Percentiles rank a stretch among this genome's conserved stretches.
Evolutionary conservation across 1,140 invertebrate species (phyloP).

Genomic region (Lepidurus apus): DNA sequence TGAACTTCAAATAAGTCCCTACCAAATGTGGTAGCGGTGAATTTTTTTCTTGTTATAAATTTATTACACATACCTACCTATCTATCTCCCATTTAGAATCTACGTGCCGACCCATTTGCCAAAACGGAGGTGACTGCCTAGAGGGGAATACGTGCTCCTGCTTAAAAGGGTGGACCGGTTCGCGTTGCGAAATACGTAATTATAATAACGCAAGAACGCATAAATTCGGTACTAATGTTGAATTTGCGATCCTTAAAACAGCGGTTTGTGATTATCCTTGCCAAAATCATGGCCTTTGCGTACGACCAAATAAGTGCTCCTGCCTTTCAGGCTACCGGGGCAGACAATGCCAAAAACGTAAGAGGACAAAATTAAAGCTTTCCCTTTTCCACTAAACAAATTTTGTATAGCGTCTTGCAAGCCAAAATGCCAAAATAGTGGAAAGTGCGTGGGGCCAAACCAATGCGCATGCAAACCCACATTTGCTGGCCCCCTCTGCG

Average conservation of each 20-base stretch:
- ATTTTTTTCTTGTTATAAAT: too few species aligned
- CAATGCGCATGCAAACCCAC: slow-evolving; percentile 31
- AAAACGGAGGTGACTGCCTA: slow-evolving; percentile 34
- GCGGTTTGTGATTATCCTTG: slow-evolving; percentile 31
- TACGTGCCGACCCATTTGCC: slow-evolving; percentile 33
- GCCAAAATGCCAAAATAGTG: slow-evolving; percentile 34
- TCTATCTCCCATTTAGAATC: background rate
- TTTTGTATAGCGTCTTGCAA: slow-evolving; percentile 31
- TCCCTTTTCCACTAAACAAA: background rate
- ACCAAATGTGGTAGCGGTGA: too few species aligned
- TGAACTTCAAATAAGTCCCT: background rate
- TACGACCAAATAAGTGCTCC: slow-evolving; percentile 26
- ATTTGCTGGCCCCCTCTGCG: slow-evolving; percentile 30
- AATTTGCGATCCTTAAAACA: slow-evolving; percentile 16
- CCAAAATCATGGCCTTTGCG: slow-evolving; percentile 33
- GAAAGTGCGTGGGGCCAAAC: slow-evolving; percentile 34
- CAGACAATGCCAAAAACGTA: slow-evolving; percentile 34
- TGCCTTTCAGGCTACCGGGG: slow-evolving; percentile 31
- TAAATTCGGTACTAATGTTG: background rate
- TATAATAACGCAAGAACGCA: background rate
- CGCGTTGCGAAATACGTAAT: slow-evolving; percentile 32
- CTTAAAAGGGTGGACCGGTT: slow-evolving; percentile 32
- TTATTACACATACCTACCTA: background rate
- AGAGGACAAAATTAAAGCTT: background rate
- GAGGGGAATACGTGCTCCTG: slow-evolving; percentile 32